Conservation (phyloP, 2,888 invertebrate species). For the Tortrix viridana region DNA sequence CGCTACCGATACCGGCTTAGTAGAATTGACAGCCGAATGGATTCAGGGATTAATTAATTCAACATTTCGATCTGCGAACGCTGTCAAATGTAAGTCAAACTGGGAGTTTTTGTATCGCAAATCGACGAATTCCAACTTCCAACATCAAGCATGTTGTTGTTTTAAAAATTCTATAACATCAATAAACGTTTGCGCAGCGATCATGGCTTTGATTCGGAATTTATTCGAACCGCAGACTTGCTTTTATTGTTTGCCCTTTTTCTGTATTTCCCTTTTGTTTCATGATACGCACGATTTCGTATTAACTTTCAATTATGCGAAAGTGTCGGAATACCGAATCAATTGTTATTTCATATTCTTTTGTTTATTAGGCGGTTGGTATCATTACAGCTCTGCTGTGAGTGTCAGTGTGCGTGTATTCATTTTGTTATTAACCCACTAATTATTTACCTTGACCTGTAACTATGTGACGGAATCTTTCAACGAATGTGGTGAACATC, state of each 20-base stretch:
- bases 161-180: slow-evolving; percentile 52
- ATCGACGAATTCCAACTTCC: slow-evolving; percentile 27
- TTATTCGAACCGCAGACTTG: slow-evolving; percentile 42
- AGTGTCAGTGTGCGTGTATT: no score
- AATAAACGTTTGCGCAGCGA: slow-evolving; percentile 53
- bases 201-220: slow-evolving; percentile 45
- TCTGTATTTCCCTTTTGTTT: slow-evolving; percentile 23
- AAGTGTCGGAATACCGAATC: slow-evolving; percentile 10
- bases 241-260: slow-evolving; percentile 33
- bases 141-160: slow-evolving; percentile 46
- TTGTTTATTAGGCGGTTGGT: neutral
- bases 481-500: no score
- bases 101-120: slow-evolving; percentile 40
- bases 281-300: slow-evolving; percentile 28
- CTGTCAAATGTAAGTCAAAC: slow-evolving; percentile 45
- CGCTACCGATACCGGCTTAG: slow-evolving; percentile 13
- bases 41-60: slow-evolving; percentile 42
- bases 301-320: slow-evolving; percentile 35
- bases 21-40: slow-evolving; percentile 28
- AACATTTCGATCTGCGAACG: slow-evolving; percentile 37
- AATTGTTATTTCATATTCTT: slow-evolving; percentile 10
- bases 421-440: no score
- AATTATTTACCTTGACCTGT: no score
- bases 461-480: no score
- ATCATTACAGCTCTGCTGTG: neutral